phyloP scores from a whole-genome alignment of 2,888 invertebrate species.

The Kuschelorhynchus macadamiae region DNA sequence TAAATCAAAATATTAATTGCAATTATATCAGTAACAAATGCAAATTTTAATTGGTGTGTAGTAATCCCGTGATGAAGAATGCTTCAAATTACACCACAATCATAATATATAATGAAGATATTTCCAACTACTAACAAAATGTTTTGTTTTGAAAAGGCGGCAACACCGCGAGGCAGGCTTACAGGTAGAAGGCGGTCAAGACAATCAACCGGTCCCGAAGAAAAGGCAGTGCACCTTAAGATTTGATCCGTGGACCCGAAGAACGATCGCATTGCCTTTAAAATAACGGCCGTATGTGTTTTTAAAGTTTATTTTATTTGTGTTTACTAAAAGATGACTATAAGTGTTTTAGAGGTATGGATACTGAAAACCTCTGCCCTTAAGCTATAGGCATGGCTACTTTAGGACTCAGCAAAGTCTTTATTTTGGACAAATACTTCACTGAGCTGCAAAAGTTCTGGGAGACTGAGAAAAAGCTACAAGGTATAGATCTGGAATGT shows the following conservation, averaged over 20 bases:
- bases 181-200: constrained; percentile 50
- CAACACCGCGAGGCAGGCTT: constrained; percentile 36
- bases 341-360: constrained; percentile 31
- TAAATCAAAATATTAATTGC: too few relatives aligned
- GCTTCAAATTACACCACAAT: too few relatives aligned
- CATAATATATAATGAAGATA: constrained; percentile 2
- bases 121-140: constrained; percentile 7
- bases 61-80: too few relatives aligned
- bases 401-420: constrained; percentile 96
- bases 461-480: constrained; percentile 96
- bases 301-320: constrained; percentile 22
- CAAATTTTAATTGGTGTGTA: too few relatives aligned
- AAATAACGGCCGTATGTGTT: constrained; percentile 39
- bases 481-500: constrained; percentile 78
- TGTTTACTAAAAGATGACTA: constrained; percentile 24
- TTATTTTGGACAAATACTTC: constrained; percentile 98
- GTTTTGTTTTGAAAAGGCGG: constrained; percentile 46
- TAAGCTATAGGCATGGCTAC: constrained; percentile 83
- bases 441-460: constrained; percentile 96
- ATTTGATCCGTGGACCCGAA: constrained; percentile 36
- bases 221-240: constrained; percentile 50
- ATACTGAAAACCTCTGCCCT: constrained; percentile 18
- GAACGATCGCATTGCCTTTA: constrained; percentile 13
- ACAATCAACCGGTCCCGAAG: constrained; percentile 47
- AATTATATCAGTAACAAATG: too few relatives aligned